Conservation (phyloP, 2,113 vertebrate species). For the Protomyctophum bolini region DNA sequence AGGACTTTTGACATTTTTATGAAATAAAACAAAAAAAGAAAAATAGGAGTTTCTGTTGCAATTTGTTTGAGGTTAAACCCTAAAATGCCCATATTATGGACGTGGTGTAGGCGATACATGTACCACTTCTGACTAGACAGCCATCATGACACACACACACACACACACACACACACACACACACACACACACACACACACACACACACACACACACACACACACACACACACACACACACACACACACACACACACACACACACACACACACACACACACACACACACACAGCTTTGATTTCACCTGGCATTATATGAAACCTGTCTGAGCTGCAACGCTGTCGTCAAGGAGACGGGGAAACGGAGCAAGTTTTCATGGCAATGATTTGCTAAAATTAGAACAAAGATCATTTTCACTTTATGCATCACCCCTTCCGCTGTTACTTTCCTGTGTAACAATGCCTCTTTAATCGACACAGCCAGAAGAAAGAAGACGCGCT, state of each 20-base stretch:
- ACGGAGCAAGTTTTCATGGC: background rate
- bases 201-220: background rate
- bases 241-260: background rate
- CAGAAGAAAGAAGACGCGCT: background rate
- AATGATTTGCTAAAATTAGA: constrained; percentile 1
- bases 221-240: background rate
- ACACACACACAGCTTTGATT: background rate
- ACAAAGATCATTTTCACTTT: background rate
- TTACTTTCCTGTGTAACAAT: background rate
- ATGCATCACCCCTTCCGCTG: background rate
- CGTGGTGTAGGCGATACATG: too few relatives aligned
- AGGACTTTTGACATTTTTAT: too few relatives aligned
- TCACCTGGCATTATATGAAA: background rate
- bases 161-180: background rate
- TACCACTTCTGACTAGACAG: too few relatives aligned
- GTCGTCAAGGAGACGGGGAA: constrained; percentile 15
- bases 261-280: background rate
- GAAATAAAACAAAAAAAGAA: too few relatives aligned
- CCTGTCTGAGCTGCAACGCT: constrained; percentile 4
- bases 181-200: background rate
- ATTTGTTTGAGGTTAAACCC: too few relatives aligned
- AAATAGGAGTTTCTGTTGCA: too few relatives aligned
- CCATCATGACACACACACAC: background rate
- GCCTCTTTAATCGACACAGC: background rate
- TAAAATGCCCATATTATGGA: too few relatives aligned